Evolutionary conservation across 2,113 vertebrate genomes (phyloP).

Genomic region (Epinephelus cyanopodus): DNA sequence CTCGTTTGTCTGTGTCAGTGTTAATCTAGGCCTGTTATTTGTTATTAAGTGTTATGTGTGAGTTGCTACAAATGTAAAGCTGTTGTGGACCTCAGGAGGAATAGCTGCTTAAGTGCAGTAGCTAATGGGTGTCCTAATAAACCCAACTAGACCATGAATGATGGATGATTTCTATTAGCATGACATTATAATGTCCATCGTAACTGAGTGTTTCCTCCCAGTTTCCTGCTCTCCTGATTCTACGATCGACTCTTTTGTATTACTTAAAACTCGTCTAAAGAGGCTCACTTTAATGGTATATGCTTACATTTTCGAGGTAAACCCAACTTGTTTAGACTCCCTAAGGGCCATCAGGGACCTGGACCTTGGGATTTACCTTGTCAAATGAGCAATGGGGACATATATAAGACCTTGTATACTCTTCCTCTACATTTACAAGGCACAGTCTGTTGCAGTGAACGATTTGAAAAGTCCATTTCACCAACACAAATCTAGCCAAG

Average conservation of each 20-base stretch:
- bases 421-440: not conserved
- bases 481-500: no score
- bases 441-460: not conserved
- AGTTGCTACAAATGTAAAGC: no score
- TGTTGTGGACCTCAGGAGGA: no score
- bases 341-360: not conserved
- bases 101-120: no score
- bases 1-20: no score
- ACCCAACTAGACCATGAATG: not conserved
- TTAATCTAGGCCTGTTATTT: no score
- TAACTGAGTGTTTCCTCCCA: not conserved
- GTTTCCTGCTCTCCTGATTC: no score
- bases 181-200: not conserved
- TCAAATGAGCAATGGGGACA: not conserved
- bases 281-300: not conserved
- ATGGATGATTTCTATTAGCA: not conserved
- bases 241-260: not conserved
- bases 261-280: not conserved
- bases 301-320: not conserved
- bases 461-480: no score
- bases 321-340: not conserved
- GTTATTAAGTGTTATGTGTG: no score
- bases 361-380: not conserved
- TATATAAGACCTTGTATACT: not conserved
- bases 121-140: no score